These are phyloP conservation scores for Lutraria lutraria DNA, from an alignment of 2,888 invertebrate species.

Conservation along the genomic window DNA sequence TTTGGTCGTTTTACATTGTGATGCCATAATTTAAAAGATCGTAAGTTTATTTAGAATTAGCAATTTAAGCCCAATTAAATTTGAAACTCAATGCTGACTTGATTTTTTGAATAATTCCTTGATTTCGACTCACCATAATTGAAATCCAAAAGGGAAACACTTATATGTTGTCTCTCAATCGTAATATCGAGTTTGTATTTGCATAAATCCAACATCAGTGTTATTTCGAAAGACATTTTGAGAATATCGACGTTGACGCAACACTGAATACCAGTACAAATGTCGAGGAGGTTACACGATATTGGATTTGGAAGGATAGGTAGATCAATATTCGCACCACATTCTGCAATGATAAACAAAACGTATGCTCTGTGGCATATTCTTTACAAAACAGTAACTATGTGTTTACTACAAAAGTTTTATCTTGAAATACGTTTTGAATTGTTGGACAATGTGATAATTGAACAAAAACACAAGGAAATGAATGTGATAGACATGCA, in stretches of 20 bases:
- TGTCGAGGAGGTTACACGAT: slow-evolving; percentile 57
- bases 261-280: slow-evolving; percentile 69
- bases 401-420: no score
- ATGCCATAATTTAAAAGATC: no score
- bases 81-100: not conserved
- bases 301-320: slow-evolving; percentile 54
- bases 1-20: no score
- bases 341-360: slow-evolving; percentile 55
- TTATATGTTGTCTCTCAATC: slow-evolving; percentile 46
- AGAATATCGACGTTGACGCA: slow-evolving; percentile 62
- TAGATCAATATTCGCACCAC: slow-evolving; percentile 56
- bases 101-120: not conserved
- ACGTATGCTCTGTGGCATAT: not conserved
- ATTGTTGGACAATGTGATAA: no score
- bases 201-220: slow-evolving; percentile 55
- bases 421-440: no score
- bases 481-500: no score
- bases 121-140: not conserved
- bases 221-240: slow-evolving; percentile 38
- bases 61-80: not conserved
- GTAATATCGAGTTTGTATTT: slow-evolving; percentile 48
- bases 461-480: no score
- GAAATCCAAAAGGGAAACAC: slow-evolving; percentile 1
- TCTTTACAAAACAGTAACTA: no score
- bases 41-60: no score